Evolutionary conservation across 2,113 vertebrate species (phyloP), one percentile per base, ranked within the genome.

Genomic region (Lota lota): DNA sequence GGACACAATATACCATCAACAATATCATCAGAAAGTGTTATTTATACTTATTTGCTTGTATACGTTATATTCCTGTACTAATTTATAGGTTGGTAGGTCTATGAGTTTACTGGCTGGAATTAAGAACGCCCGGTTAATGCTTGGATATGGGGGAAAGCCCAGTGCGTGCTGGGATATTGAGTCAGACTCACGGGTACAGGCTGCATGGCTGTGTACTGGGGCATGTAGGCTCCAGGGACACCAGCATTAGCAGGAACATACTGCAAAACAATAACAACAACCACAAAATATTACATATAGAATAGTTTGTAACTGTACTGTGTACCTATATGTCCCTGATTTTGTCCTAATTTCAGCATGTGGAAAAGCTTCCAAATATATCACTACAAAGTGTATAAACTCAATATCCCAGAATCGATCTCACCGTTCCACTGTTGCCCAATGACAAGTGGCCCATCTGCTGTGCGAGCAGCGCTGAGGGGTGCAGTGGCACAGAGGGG

Each of bases 361-460:
- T 47, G 12, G 40, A 47, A 47, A 47, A 47, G 7, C 40, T 47
- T 47, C 40, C 12, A 47, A 47, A 47, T 47, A 47, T 10, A 14
- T 47, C 40, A 47, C 12, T 47, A 10, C 40, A 47, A 22, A 56
- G 68, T 67, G 72, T 5, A 47, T 56, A 47, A 67, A 60, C 65
- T 18, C 53, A 2, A 18, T 56, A n/a, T 56, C 15, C 53, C 53
- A 56, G 53, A 56, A 56, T 56, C 57, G 64, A 61, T 72, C 96
- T 83, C 92, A 97, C 95, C 76, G 93, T 92, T 92, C 94, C 94
- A 79, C 92, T 93, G 93, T 94, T 96, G 85, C 95, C 95, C 90
- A 99, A 80, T 57, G 97, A 97, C 88, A 99, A 93, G 74, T 99
- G 97, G 91, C 96, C 95, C 96, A 99, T 99, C 89, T 99, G 97